Evolutionary conservation across 2,113 vertebrate genomes (phyloP).

Genomic region (Platysternon megacephalum): DNA sequence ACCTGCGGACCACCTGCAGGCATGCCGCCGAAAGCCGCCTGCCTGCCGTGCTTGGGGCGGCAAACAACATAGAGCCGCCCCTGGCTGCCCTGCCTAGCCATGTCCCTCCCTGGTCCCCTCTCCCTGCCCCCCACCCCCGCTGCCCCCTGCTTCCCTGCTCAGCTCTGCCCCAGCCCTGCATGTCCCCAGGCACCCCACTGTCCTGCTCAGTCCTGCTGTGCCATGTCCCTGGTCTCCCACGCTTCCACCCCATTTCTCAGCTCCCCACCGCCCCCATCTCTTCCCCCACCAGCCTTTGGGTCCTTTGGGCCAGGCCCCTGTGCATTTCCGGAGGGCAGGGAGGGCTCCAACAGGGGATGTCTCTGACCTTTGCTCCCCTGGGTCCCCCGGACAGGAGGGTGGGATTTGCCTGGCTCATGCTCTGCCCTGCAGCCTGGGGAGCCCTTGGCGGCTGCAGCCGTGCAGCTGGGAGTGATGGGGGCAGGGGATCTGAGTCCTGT

Average conservation of each 20-base stretch:
- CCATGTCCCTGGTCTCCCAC: neutral
- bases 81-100: conserved; percentile 32
- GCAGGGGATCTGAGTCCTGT: conserved; percentile 11
- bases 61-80: no score
- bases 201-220: neutral
- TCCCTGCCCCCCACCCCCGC: neutral
- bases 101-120: conserved; percentile 16
- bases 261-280: neutral
- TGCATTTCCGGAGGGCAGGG: no score
- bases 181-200: no score
- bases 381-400: no score
- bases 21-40: no score
- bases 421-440: neutral
- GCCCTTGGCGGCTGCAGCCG: conserved; percentile 32
- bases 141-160: neutral
- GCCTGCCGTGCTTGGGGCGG: no score
- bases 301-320: no score
- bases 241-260: neutral
- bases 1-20: no score
- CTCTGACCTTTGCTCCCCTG: no score
- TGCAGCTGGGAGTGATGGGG: neutral
- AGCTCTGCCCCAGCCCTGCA: neutral
- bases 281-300: no score
- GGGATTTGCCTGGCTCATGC: no score
- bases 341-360: no score